Base-by-base conservation (phyloP, 1,140 invertebrate genomes). In the Galleria mellonella region DNA sequence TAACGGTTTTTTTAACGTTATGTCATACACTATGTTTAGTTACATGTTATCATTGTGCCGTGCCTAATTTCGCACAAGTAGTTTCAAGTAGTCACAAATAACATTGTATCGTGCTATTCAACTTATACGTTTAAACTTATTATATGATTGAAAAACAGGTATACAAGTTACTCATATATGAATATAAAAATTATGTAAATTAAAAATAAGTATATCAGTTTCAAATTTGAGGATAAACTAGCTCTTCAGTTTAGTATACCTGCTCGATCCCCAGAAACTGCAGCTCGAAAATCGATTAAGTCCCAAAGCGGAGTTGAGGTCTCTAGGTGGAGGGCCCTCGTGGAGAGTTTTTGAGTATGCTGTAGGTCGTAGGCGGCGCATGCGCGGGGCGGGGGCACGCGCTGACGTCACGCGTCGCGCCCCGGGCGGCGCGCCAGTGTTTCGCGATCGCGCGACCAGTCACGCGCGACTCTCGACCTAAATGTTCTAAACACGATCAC, bases 211-310 rank as follows among this genome's bases (percentile, higher is more conserved):
- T n/a, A n/a, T n/a, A n/a, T n/a, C n/a, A n/a, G n/a, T n/a, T n/a
- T n/a, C n/a, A n/a, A n/a, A n/a, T n/a, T n/a, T n/a, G n/a, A n/a
- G n/a, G n/a, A n/a, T n/a, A n/a, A n/a, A n/a, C n/a, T n/a, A n/a
- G 29, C 14, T 30, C 28, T 42, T 40, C 9, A 40, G 39, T 28
- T 1, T 13, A n/a, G 15, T n/a, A 10, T 37, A 15, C 15, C 11
- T 42, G 53, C 47, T 56, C 35, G 52, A 54, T 53, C 55, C 52
- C 44, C 43, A 49, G 54, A 56, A 62, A 55, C 65, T 78, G 71
- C 68, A 77, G 64, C 73, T 79, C 65, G 72, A 82, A 77, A 79
- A 83, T 83, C 79, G 77, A 83, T 83, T 79, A 72, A 69, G 62
- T 73, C 57, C 75, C 72, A 75, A 76, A 83, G 76, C 68, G 66